Percentiles rank a stretch among this genome's conserved stretches.
phyloP scores from a whole-genome alignment of 2,797 vertebrate genomes.

The Mormyrops boulengeri region DNA sequence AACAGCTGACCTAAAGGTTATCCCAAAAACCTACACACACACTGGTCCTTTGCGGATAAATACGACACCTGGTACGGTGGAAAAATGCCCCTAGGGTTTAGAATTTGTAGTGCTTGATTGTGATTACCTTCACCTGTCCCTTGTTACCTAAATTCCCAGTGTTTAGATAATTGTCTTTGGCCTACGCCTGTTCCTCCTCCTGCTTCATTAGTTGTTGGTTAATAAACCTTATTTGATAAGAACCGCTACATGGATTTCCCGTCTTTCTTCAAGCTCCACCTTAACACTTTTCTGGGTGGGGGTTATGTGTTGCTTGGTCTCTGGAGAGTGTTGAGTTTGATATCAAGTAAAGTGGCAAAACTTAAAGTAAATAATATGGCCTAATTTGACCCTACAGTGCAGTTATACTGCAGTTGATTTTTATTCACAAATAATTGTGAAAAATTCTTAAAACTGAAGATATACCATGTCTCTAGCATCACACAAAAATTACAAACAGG shows the following conservation, averaged over 20 bases:
- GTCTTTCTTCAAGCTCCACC: background rate
- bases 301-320: background rate
- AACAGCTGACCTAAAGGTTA: no score
- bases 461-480: background rate
- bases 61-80: background rate
- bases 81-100: background rate
- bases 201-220: background rate
- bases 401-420: background rate
- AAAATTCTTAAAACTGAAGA: background rate
- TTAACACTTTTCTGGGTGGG: background rate
- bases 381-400: background rate
- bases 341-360: background rate
- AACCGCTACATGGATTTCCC: background rate
- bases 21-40: no score
- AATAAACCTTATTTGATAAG: background rate
- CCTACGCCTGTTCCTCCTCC: background rate
- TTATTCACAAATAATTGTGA: background rate
- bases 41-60: no score
- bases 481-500: background rate
- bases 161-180: background rate
- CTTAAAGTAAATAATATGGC: background rate
- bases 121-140: background rate
- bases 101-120: background rate
- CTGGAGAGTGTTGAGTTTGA: background rate
- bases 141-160: background rate